These are phyloP conservation scores for Lophochroa leadbeateri DNA, from an alignment of 2,113 vertebrate genomes.

Conservation along the genomic window DNA sequence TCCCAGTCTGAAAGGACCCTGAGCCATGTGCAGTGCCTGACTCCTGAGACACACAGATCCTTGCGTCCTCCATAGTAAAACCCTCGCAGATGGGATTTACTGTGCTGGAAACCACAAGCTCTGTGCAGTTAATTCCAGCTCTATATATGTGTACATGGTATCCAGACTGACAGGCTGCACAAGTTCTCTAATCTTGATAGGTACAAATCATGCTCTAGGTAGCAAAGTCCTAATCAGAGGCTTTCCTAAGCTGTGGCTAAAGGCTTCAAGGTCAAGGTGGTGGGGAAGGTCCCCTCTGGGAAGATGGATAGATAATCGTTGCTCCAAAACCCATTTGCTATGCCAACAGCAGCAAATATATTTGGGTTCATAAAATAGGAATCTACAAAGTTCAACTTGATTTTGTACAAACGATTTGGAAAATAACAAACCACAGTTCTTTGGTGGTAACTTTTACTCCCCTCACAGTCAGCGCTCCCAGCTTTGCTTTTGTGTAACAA, in stretches of 20 bases:
- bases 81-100: not conserved
- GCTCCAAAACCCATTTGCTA: not conserved
- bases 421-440: not conserved
- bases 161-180: not conserved
- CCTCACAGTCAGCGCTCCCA: not conserved
- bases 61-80: not conserved
- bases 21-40: not conserved
- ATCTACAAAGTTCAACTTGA: not conserved
- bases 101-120: not conserved
- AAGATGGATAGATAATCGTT: not conserved
- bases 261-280: not conserved
- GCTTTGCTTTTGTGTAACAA: not conserved
- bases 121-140: not conserved
- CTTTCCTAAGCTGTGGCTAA: not conserved
- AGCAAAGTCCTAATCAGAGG: not conserved
- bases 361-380: not conserved
- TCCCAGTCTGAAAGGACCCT: not conserved
- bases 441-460: not conserved
- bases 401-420: not conserved
- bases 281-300: not conserved
- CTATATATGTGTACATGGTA: accelerated
- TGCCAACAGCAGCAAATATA: not conserved
- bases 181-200: not conserved
- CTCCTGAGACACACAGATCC: not conserved
- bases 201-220: not conserved